Evolutionary conservation across 2,797 vertebrate genomes (phyloP).

Genomic region (Tapera naevia): DNA sequence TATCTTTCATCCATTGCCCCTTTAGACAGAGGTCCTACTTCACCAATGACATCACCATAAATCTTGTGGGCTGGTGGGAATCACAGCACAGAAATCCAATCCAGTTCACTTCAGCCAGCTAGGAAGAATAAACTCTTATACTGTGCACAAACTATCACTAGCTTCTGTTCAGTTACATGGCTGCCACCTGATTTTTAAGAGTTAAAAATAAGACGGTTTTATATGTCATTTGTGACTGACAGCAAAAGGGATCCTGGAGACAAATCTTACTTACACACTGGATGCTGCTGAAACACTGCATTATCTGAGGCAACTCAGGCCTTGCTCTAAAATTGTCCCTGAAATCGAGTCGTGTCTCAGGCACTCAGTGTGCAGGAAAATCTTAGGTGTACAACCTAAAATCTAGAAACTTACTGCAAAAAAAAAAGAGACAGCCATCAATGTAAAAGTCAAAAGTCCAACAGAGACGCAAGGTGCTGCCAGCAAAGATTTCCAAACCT

Average conservation of each 20-base stretch:
- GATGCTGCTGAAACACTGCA: not conserved
- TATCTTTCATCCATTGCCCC: not conserved
- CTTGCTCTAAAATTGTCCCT: not conserved
- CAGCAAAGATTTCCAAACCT: not conserved
- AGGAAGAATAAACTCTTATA: not conserved
- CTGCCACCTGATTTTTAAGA: not conserved
- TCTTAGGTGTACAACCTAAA: not conserved
- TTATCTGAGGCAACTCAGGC: not conserved
- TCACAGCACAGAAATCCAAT: not conserved
- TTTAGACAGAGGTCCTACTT: not conserved
- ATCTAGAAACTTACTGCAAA: not conserved
- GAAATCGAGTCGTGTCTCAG: not conserved
- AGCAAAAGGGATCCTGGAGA: not conserved
- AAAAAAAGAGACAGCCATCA: not conserved
- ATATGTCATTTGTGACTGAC: not conserved
- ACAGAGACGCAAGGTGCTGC: not conserved
- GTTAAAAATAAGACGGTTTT: not conserved
- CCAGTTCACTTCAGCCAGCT: not conserved
- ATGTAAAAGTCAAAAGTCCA: not conserved
- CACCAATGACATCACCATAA: not conserved
- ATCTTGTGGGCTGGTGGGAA: not conserved
- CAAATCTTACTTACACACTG: not conserved
- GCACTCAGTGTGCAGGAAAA: not conserved
- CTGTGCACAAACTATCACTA: accelerated
- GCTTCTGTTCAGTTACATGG: not conserved